Evolutionary conservation across 2,797 vertebrate genomes (phyloP).

Genomic region (Taeniopygia guttata): DNA sequence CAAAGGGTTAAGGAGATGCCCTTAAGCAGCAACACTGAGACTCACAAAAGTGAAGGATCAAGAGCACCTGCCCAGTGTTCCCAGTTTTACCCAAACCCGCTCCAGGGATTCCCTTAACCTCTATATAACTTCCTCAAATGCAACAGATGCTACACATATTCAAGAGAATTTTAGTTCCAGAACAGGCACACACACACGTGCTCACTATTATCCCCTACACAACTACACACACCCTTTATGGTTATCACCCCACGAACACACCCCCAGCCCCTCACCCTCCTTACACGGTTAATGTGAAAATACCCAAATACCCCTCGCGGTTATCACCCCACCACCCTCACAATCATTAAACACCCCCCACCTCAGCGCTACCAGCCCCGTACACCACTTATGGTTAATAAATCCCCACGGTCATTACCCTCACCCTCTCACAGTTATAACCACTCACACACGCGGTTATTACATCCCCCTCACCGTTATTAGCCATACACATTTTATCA

Average conservation of each 20-base stretch:
- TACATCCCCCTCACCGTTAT: background rate
- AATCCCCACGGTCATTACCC: background rate
- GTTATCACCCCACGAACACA: background rate
- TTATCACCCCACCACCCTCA: background rate
- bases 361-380: background rate
- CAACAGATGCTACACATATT: background rate
- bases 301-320: too few species aligned
- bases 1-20: background rate
- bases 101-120: background rate
- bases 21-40: background rate
- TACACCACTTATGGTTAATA: background rate
- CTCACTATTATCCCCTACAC: too few species aligned
- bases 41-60: background rate
- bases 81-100: background rate
- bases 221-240: background rate
- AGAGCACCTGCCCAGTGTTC: background rate
- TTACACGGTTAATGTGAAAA: background rate
- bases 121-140: background rate
- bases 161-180: background rate
- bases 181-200: background rate
- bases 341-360: background rate
- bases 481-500: too few species aligned
- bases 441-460: fast-evolving
- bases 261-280: too few species aligned
- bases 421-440: fast-evolving